phyloP scores from a whole-genome alignment of 2,888 invertebrate genomes.

The Ditula angustiorana region DNA sequence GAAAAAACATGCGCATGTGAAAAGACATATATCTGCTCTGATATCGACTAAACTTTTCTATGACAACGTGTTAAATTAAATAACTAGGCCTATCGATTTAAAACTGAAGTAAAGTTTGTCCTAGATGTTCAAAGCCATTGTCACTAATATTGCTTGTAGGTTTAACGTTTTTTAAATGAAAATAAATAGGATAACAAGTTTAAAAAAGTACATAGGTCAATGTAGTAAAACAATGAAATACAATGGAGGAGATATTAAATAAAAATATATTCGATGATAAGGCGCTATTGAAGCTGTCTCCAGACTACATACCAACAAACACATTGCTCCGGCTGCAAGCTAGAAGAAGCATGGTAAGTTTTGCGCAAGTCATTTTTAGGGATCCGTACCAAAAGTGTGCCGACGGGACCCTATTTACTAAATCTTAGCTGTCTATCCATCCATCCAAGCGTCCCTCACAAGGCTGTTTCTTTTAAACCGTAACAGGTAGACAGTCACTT shows the following conservation, averaged over 20 bases:
- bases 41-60: slow-evolving; percentile 36
- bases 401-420: too few relatives aligned
- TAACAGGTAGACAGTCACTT: too few relatives aligned
- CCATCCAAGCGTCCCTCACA: too few relatives aligned
- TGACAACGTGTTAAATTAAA: slow-evolving; percentile 29
- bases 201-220: too few relatives aligned
- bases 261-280: slow-evolving; percentile 65
- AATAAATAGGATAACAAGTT: background rate
- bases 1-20: slow-evolving; percentile 12
- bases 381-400: too few relatives aligned
- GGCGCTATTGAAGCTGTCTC: slow-evolving; percentile 59
- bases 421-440: too few relatives aligned
- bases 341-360: slow-evolving; percentile 62
- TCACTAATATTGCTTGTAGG: background rate
- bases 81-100: slow-evolving; percentile 2
- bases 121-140: background rate
- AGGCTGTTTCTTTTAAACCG: too few relatives aligned
- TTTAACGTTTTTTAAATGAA: background rate
- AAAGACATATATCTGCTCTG: background rate
- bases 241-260: slow-evolving; percentile 65
- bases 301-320: slow-evolving; percentile 62
- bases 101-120: background rate
- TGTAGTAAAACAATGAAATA: slow-evolving; percentile 14
- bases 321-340: slow-evolving; percentile 61
- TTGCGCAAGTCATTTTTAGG: background rate